phyloP scores from a whole-genome alignment of 2,888 invertebrate genomes.

The Eristalis arbustorum region DNA sequence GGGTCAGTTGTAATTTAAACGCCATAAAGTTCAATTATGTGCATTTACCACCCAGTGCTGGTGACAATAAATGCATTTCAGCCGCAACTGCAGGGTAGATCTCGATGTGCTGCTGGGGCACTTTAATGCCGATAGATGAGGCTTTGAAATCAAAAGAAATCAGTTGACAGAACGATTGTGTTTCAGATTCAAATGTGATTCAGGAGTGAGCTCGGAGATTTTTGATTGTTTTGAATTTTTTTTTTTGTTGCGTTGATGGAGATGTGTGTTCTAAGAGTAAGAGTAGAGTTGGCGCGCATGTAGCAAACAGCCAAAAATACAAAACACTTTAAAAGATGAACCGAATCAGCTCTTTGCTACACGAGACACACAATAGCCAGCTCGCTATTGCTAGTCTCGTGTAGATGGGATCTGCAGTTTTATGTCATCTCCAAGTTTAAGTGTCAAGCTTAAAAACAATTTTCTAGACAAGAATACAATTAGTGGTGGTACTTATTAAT shows the following conservation, averaged over 20 bases:
- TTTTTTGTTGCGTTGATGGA: not conserved
- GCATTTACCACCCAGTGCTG: conserved; percentile 66
- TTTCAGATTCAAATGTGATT: not conserved
- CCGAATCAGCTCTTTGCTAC: too few species aligned
- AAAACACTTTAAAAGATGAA: too few species aligned
- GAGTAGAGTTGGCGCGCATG: too few species aligned
- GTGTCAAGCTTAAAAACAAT: too few species aligned
- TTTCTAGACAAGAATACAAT: too few species aligned
- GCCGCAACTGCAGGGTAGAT: conserved; percentile 20
- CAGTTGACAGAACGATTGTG: not conserved
- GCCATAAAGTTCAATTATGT: conserved; percentile 68
- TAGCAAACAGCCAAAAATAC: too few species aligned
- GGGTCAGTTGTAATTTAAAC: conserved; percentile 70
- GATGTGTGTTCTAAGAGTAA: too few species aligned
- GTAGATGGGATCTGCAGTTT: too few species aligned
- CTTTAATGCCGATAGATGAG: conserved; percentile 2
- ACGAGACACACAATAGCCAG: too few species aligned
- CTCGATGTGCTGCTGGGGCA: not conserved
- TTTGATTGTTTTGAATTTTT: not conserved
- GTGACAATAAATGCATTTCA: conserved; percentile 64
- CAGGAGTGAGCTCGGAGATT: not conserved
- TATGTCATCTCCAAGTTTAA: too few species aligned
- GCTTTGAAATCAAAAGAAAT: not conserved
- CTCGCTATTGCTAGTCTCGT: too few species aligned
- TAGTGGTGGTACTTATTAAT: too few species aligned